Evolutionary conservation across 2,888 invertebrate species (phyloP), one percentile per base, ranked within the genome.

Genomic region (Orchesella flavescens): DNA sequence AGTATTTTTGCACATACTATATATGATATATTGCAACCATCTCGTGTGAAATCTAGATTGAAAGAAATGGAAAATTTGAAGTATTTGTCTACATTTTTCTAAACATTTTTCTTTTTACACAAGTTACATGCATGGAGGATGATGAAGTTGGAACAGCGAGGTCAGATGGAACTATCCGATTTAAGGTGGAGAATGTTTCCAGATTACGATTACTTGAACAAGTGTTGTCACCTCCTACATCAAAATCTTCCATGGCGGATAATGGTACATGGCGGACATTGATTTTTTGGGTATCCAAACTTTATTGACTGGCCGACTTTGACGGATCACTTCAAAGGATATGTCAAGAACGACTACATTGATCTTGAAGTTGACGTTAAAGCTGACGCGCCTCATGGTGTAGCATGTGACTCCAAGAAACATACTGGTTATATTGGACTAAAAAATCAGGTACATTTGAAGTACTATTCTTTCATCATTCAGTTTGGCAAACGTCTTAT

Each of bases 191-290:
- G 87, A 95, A 96, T 91, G 95, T 99, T 90, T 95, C 95, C 89
- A 95, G 95, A 90, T 92, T 99, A 89, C 95, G 96, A n/a, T n/a
- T n/a, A n/a, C n/a, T n/a, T 89, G 94, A 94, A 87, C 92, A 93
- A 17, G 90, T 93, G 93, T 92, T 98, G 55, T 98, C 98, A 44
- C 95, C 96, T 46, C 94, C 97, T 3, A 96, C 96, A 89, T 97
- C 93, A 99, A 79, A 98, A 98, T 91, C 92, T 99, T 89, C 99
- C 99, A 83, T 99, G 99, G 99, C 97, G 97, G 91, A 99, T 99
- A 86, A 97, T 99, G 96, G 97, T 97, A 34, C n/a, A n/a, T n/a
- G n/a, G n/a, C n/a, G n/a, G n/a, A n/a, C 77, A 13, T 66, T 24
- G 0, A 24, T 69, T 49, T 73, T 65, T 7, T 68, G 99, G 99